Conservation (phyloP, 2,113 vertebrate species). For the Solea senegalensis region DNA sequence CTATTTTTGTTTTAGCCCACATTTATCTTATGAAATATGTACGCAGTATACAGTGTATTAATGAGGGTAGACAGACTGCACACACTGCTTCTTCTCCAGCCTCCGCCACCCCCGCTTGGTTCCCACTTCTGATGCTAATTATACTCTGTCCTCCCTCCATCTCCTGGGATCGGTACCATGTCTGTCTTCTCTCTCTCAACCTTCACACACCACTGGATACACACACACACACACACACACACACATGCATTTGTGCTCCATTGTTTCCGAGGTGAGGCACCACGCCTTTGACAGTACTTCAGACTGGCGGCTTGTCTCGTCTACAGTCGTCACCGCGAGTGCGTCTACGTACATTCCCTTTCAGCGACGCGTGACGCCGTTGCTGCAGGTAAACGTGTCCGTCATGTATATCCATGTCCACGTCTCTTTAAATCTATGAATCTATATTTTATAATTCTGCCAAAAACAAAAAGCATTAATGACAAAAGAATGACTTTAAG, state of each 20-base stretch:
- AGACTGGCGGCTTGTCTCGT: constrained; percentile 58
- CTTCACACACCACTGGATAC: constrained; percentile 61
- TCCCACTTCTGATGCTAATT: constrained; percentile 72
- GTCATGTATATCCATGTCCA: too few species aligned
- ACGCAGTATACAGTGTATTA: constrained; percentile 51
- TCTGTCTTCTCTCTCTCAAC: constrained; percentile 59
- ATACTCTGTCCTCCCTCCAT: constrained; percentile 68
- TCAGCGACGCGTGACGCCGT: constrained; percentile 10
- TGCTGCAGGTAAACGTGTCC: neutral
- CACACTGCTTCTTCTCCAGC: constrained; percentile 59
- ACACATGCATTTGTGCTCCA: constrained; percentile 10
- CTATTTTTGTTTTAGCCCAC: neutral
- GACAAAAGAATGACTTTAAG: constrained; percentile 7
- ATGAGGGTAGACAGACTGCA: constrained; percentile 66
- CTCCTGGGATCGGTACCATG: constrained; percentile 57
- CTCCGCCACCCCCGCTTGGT: constrained; percentile 24
- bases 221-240: constrained; percentile 8
- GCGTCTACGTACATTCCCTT: constrained; percentile 8
- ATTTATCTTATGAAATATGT: neutral
- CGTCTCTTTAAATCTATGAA: constrained; percentile 5
- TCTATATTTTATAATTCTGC: constrained; percentile 19
- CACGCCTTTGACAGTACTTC: constrained; percentile 38
- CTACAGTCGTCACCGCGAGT: constrained; percentile 27
- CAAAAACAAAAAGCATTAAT: too few species aligned
- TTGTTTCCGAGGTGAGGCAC: constrained; percentile 56